These are phyloP conservation scores for Ctenochaetus hawaiiensis DNA, from an alignment of 2,797 vertebrate genomes.

Conservation along the genomic window DNA sequence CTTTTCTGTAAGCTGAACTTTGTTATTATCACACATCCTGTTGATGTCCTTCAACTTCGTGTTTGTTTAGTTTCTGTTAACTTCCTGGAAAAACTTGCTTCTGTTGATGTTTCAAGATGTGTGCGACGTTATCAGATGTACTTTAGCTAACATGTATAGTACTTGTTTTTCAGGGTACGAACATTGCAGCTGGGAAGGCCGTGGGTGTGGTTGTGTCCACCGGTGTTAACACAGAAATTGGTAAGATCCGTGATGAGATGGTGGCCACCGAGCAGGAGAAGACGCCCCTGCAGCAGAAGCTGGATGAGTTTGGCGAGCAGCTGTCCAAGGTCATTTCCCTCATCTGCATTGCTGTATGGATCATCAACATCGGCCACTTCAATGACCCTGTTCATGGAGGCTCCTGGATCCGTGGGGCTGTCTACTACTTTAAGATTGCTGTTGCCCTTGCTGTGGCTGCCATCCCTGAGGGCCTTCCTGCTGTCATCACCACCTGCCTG, in stretches of 20 bases:
- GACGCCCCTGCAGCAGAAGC: constrained; percentile 96
- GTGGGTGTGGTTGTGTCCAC: constrained; percentile 95
- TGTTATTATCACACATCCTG: constrained; percentile 40
- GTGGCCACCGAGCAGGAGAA: constrained; percentile 96
- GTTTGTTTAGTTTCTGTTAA: constrained; percentile 34
- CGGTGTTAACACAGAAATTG: constrained; percentile 96
- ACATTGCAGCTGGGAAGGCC: constrained; percentile 96
- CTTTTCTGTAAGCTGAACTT: constrained; percentile 91
- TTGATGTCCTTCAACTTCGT: not conserved
- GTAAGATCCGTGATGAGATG: constrained; percentile 99
- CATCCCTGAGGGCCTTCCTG: constrained; percentile 95
- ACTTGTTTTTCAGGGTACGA: constrained; percentile 90
- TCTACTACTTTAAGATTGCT: constrained; percentile 99
- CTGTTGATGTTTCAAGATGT: constrained; percentile 6
- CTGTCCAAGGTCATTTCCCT: constrained; percentile 98
- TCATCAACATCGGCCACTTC: constrained; percentile 99
- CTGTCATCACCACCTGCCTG: constrained; percentile 98
- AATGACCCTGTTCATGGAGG: constrained; percentile 97
- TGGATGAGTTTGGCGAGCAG: constrained; percentile 98
- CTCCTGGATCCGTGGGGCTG: constrained; percentile 97
- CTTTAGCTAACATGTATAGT: not conserved
- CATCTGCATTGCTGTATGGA: constrained; percentile 98
- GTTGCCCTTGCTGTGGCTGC: constrained; percentile 97
- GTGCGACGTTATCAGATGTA: constrained; percentile 23
- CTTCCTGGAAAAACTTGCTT: constrained; percentile 8